phyloP scores from a whole-genome alignment of 2,888 invertebrate species.

The Cotesia congregata region DNA sequence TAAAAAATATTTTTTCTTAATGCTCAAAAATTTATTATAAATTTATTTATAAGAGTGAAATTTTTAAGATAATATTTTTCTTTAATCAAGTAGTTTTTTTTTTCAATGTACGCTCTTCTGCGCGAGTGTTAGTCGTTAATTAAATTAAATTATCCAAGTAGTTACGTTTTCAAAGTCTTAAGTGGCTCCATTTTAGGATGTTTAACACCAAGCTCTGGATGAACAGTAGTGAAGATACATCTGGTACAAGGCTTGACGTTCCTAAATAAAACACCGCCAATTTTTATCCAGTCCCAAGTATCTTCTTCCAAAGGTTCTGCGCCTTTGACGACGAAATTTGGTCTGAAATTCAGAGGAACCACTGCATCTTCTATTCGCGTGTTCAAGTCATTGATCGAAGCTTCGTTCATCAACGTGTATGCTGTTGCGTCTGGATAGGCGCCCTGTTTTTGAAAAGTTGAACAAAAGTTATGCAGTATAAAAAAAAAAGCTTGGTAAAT shows the following conservation, averaged over 20 bases:
- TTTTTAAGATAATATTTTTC: no score
- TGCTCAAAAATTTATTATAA: no score
- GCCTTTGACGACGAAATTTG: slow-evolving; percentile 78
- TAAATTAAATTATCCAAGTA: no score
- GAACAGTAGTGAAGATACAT: slow-evolving; percentile 81
- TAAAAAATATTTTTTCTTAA: no score
- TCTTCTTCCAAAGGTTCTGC: slow-evolving; percentile 78
- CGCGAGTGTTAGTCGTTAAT: no score
- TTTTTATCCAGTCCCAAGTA: slow-evolving; percentile 79
- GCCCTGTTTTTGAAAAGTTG: slow-evolving; percentile 70
- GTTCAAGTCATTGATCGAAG: slow-evolving; percentile 79
- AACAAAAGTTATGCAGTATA: no score
- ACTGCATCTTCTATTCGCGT: slow-evolving; percentile 73
- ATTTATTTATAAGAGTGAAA: no score
- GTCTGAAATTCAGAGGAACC: slow-evolving; percentile 75
- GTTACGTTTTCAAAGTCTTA: slow-evolving; percentile 77
- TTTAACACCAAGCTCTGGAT: slow-evolving; percentile 77
- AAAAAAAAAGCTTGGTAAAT: no score
- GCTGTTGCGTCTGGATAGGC: slow-evolving; percentile 79
- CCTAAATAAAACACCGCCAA: slow-evolving; percentile 77
- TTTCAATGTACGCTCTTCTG: no score
- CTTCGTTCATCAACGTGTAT: slow-evolving; percentile 78
- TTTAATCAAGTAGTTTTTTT: no score
- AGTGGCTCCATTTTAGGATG: slow-evolving; percentile 76
- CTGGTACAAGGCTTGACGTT: slow-evolving; percentile 78